Conservation (phyloP, 37 sponge, comb jelly and placozoan genomes). For the Diacarnus erythraeanus region DNA sequence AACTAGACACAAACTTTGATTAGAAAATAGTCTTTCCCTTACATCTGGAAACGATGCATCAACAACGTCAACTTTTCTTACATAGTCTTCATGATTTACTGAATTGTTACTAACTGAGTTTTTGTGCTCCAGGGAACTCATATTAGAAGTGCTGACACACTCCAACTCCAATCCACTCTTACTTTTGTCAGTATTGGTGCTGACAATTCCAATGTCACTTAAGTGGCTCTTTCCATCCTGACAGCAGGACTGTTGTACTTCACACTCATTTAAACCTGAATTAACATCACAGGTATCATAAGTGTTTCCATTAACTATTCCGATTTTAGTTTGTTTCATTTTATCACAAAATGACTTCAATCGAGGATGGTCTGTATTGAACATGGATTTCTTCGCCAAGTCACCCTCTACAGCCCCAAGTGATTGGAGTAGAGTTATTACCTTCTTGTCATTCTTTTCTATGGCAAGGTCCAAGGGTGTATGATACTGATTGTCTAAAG, state of each 20-base stretch:
- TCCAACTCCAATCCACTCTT: not conserved
- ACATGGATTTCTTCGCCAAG: not conserved
- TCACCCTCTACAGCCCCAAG: not conserved
- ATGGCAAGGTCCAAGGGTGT: slow-evolving; percentile 29
- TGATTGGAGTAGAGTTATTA: slow-evolving; percentile 6
- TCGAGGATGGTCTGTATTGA: not conserved
- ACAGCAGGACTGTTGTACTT: too few species aligned
- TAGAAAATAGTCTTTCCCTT: not conserved
- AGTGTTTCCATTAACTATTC: not conserved
- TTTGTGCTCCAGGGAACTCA: too few species aligned
- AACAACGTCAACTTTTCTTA: not conserved
- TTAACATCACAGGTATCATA: not conserved
- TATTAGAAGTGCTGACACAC: not conserved
- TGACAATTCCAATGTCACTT: too few species aligned
- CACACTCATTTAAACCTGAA: not conserved
- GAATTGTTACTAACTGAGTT: not conserved
- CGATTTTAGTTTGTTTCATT: not conserved
- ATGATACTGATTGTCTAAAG: not conserved
- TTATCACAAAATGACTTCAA: slow-evolving; percentile 14
- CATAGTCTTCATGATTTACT: not conserved
- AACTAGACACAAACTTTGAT: not conserved
- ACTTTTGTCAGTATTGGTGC: not conserved
- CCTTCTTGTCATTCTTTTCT: not conserved
- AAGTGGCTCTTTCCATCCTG: too few species aligned
- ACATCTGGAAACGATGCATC: not conserved